Conservation (phyloP, 2,888 invertebrate species). For the Thelaira solivaga region DNA sequence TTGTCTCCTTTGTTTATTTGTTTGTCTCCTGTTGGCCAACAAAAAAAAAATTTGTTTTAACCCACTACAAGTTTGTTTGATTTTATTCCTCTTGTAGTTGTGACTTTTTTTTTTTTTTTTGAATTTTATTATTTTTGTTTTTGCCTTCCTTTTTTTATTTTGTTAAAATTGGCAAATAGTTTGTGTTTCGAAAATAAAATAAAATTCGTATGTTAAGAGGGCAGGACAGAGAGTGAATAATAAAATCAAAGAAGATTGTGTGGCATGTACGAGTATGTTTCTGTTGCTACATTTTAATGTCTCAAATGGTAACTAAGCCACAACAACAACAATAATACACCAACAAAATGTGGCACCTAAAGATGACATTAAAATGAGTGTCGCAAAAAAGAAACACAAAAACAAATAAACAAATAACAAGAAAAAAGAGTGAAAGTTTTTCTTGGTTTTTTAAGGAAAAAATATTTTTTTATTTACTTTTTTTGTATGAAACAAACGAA, state of each 20-base stretch:
- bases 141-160: background rate
- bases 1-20: constrained; percentile 50
- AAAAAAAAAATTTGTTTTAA: constrained; percentile 10
- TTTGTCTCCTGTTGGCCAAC: constrained; percentile 35
- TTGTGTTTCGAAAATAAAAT: constrained; percentile 40
- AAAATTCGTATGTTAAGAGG: constrained; percentile 46
- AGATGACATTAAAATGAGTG: constrained; percentile 49
- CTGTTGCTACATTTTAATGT: constrained; percentile 22
- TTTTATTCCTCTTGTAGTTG: constrained; percentile 14
- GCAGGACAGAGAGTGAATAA: constrained; percentile 28
- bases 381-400: background rate
- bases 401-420: too few species aligned
- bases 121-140: too few species aligned
- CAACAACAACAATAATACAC: constrained; percentile 13
- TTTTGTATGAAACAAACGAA: constrained; percentile 1
- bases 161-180: constrained; percentile 19
- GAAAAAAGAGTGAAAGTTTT: constrained; percentile 60
- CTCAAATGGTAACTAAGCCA: constrained; percentile 23
- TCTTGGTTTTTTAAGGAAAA: constrained; percentile 39
- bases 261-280: background rate
- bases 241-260: constrained; percentile 21
- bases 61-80: constrained; percentile 35
- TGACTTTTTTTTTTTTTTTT: background rate
- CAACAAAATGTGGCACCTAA: constrained; percentile 36
- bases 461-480: constrained; percentile 17